These are phyloP conservation scores for Aphodius granarius DNA, from an alignment of 2,888 invertebrate species.

Conservation along the genomic window DNA sequence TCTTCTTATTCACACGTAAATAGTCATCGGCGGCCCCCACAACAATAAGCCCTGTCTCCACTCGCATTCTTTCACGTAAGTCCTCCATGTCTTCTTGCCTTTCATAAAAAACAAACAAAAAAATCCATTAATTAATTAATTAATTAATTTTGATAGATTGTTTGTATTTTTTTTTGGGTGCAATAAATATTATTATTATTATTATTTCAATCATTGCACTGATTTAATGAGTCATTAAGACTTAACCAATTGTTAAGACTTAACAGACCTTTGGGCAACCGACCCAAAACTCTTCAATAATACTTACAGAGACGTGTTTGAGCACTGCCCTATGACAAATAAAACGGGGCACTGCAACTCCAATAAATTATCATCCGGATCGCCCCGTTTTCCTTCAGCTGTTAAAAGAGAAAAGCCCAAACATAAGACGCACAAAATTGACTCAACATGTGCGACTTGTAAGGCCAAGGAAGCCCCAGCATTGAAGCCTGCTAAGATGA, in stretches of 20 bases:
- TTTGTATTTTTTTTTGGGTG: background rate
- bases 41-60: conserved; percentile 74
- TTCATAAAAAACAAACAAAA: conserved; percentile 15
- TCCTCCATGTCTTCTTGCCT: conserved; percentile 78
- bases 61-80: conserved; percentile 72
- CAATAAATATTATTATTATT: conserved; percentile 3
- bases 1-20: conserved; percentile 68
- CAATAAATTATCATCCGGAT: conserved; percentile 74
- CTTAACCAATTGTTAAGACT: background rate
- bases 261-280: background rate
- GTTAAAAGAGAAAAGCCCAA: conserved; percentile 78
- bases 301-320: conserved; percentile 61
- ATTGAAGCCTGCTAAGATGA: conserved; percentile 78
- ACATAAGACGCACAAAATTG: conserved; percentile 73
- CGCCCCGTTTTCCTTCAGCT: conserved; percentile 70
- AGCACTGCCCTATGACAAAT: conserved; percentile 78
- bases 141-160: background rate
- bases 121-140: background rate
- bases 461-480: conserved; percentile 75
- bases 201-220: conserved; percentile 5
- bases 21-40: conserved; percentile 80
- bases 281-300: no score
- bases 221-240: background rate
- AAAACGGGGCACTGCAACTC: conserved; percentile 73
- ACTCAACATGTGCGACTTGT: conserved; percentile 73